Evolutionary conservation across 2,113 vertebrate species (phyloP).

Genomic region (Atlantisia rogersi): DNA sequence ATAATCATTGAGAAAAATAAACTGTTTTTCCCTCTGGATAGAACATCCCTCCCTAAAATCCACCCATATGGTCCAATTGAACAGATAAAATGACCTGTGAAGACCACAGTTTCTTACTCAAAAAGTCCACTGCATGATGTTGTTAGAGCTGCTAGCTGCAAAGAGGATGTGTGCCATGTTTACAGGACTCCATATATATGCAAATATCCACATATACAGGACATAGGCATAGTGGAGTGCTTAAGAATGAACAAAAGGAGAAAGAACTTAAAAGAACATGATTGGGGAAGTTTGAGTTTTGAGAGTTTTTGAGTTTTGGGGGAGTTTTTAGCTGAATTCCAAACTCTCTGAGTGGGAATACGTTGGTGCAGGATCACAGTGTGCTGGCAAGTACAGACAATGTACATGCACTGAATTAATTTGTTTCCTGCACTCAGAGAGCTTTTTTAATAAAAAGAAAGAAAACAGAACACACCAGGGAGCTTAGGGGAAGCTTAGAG

Average conservation of each 20-base stretch:
- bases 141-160: neutral
- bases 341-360: neutral
- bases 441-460: neutral
- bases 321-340: neutral
- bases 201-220: neutral
- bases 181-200: neutral
- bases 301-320: neutral
- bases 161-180: neutral
- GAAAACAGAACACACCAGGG: neutral
- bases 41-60: neutral
- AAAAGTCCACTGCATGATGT: neutral
- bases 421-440: neutral
- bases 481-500: neutral
- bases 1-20: neutral
- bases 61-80: neutral
- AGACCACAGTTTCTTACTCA: neutral
- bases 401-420: neutral
- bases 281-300: neutral
- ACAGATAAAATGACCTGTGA: neutral
- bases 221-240: neutral
- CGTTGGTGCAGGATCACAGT: neutral
- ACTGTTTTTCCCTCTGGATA: neutral
- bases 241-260: neutral
- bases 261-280: neutral
- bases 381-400: neutral